Evolutionary conservation across 2,797 vertebrate genomes (phyloP).

Genomic region (Tolypeutes matacus): DNA sequence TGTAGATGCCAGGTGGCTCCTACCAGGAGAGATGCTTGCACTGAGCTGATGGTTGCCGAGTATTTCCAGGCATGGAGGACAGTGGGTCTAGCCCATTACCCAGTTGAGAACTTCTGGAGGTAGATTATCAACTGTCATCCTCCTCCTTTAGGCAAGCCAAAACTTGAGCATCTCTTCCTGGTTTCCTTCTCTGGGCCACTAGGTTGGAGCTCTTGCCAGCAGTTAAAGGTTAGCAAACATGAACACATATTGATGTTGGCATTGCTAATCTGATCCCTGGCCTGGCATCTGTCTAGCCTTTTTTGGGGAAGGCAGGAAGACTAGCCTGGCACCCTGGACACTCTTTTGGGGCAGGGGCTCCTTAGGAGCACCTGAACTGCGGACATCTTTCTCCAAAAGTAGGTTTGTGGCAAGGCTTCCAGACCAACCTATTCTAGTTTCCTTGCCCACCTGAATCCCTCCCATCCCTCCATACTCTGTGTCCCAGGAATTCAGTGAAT

Average conservation of each 20-base stretch:
- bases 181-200: not conserved
- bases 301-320: not conserved
- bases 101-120: not conserved
- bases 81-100: not conserved
- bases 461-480: not conserved
- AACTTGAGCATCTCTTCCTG: not conserved
- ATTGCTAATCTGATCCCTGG: not conserved
- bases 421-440: not conserved
- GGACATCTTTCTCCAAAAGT: not conserved
- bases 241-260: not conserved
- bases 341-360: not conserved
- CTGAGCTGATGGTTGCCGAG: not conserved
- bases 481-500: not conserved
- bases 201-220: not conserved
- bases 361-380: too few species aligned
- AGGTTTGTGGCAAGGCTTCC: not conserved
- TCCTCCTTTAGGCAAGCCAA: not conserved
- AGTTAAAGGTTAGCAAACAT: not conserved
- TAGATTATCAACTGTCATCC: too few species aligned
- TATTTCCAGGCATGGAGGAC: not conserved
- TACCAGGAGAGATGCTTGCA: not conserved
- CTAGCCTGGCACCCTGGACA: not conserved
- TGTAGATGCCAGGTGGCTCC: too few species aligned
- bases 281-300: not conserved
- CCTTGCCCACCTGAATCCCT: too few species aligned